Evolutionary conservation across 2,797 vertebrate species (phyloP), one percentile per base, ranked within the genome.

Genomic region (Lophotriccus pileatus): DNA sequence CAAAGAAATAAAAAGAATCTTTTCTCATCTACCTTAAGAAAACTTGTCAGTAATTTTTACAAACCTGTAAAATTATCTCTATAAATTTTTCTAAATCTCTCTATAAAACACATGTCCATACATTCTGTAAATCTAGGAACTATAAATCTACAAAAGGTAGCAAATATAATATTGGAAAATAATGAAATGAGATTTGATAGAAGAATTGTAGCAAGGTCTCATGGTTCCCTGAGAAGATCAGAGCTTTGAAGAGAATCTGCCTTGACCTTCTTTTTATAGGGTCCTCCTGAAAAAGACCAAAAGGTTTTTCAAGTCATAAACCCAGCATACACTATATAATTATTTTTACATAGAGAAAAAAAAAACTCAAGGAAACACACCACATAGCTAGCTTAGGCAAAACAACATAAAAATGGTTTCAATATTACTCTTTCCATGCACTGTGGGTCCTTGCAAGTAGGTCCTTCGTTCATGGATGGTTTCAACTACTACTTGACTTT

Each of bases 321-420:
- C 46, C 7, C 27, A 62, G 27, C 53, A 62, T 46, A 43, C 76
- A 43, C 12, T 43, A 5, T 15, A 18, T 30, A 75, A 37, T 53
- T 84, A 63, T 74, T 87, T 89, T 78, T 56, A 58, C 34, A 50
- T 18, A 53, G 20, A 52, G 23, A 3, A 22, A 23, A 50, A 22
- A 50, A 72, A 66, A 27, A 0, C 0, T 4, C 17, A 44, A 75
- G 19, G n/a, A 62, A 15, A 14, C 5, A 4, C 2, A 6, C 32
- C 15, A 24, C 37, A 30, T 7, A 32, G 14, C 17, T 76, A 34
- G 10, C 8, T 64, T 70, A 62, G 28, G 12, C 47, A 59, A 82
- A 93, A 62, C 23, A 37, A 18, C 44, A 44, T 69, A 58, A 63
- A 41, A 4, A 68, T 34, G 6, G 2, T 58, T 84, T 66, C 72